phyloP scores from a whole-genome alignment of 2,113 vertebrate genomes.

The Romanogobio albipinnatus region DNA sequence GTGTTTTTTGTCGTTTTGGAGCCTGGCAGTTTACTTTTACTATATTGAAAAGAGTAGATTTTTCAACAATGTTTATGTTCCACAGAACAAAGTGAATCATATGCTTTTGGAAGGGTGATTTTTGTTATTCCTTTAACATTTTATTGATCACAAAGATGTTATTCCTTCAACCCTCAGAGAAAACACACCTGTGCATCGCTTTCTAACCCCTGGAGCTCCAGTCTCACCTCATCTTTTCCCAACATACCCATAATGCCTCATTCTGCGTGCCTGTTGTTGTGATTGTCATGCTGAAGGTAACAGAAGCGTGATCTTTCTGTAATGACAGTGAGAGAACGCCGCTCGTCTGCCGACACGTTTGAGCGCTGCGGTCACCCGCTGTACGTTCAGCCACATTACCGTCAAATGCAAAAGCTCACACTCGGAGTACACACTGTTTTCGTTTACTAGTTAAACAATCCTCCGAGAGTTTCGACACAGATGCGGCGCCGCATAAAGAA shows the following conservation, averaged over 20 bases:
- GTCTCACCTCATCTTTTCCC: conserved; percentile 15
- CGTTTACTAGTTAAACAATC: conserved; percentile 28
- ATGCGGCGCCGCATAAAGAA: neutral
- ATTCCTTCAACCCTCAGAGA: conserved; percentile 7
- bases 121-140: neutral
- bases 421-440: conserved; percentile 8
- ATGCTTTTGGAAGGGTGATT: neutral
- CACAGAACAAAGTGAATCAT: neutral
- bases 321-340: conserved; percentile 21
- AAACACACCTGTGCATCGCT: neutral
- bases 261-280: conserved; percentile 17
- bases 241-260: conserved; percentile 25
- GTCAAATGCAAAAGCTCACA: conserved; percentile 4
- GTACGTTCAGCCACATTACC: conserved; percentile 30
- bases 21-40: neutral
- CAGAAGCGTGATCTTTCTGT: conserved; percentile 19
- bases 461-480: neutral
- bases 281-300: conserved; percentile 33
- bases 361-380: neutral
- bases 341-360: conserved; percentile 7
- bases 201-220: conserved; percentile 15
- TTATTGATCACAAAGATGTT: conserved; percentile 34
- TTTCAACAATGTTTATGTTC: neutral
- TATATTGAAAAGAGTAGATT: neutral
- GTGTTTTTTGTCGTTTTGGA: neutral